phyloP scores from a whole-genome alignment of 1,140 invertebrate genomes.

The Catajapyx aquilonaris region DNA sequence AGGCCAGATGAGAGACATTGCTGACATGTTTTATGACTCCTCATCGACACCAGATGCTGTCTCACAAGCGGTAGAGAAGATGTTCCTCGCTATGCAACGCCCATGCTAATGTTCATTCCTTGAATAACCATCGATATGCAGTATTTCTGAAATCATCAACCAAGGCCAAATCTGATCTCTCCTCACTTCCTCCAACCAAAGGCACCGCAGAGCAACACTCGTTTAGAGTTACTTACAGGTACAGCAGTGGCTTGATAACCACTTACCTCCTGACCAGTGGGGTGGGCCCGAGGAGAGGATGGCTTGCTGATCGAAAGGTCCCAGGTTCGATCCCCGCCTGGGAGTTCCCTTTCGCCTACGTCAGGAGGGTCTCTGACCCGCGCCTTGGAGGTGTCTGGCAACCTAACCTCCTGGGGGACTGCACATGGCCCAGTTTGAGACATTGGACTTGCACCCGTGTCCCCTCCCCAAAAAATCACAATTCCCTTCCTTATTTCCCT shows the following conservation, averaged over 20 bases:
- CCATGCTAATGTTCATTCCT: background rate
- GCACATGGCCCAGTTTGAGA: too few species aligned
- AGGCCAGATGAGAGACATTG: background rate
- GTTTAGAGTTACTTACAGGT: background rate
- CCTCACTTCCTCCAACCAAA: background rate
- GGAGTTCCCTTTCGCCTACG: too few species aligned
- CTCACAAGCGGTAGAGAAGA: background rate
- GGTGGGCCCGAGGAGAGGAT: too few species aligned
- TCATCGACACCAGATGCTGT: background rate
- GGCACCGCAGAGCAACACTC: background rate
- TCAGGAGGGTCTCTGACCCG: too few species aligned
- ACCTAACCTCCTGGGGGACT: too few species aligned
- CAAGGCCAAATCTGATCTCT: background rate
- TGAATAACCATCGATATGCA: background rate
- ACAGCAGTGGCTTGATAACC: background rate
- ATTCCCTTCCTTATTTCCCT: too few species aligned
- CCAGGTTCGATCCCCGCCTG: too few species aligned
- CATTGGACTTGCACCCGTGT: too few species aligned
- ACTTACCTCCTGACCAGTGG: background rate
- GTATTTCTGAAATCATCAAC: background rate
- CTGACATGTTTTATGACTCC: background rate
- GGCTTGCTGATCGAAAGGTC: too few species aligned
- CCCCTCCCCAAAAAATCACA: too few species aligned
- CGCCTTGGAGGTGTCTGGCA: too few species aligned
- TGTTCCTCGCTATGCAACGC: background rate